These are phyloP conservation scores for Charadrius vociferus DNA, from an alignment of 2,113 vertebrate species.

Conservation along the genomic window DNA sequence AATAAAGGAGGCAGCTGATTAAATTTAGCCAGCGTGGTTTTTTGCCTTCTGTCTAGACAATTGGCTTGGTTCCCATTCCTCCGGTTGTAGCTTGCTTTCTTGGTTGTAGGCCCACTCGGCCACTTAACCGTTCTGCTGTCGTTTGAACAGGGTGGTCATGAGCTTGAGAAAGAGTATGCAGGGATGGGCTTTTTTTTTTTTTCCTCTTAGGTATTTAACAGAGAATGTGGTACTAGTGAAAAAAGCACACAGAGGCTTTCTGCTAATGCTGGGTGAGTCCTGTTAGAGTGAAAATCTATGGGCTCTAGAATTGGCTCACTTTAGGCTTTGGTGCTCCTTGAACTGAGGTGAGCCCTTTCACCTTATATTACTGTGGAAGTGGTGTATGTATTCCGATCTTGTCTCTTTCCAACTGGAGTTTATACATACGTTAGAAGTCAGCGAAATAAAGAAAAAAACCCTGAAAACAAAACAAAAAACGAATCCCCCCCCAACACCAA, in stretches of 20 bases:
- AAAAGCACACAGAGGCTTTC: not conserved
- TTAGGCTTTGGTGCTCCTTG: not conserved
- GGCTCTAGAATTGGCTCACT: not conserved
- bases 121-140: slow-evolving; percentile 13
- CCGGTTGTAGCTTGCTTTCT: not conserved
- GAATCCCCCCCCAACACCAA: not conserved
- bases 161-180: not conserved
- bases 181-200: not conserved
- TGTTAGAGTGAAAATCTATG: not conserved
- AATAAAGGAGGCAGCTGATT: slow-evolving; percentile 63
- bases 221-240: not conserved
- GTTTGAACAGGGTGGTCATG: not conserved
- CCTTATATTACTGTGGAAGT: not conserved
- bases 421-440: not conserved
- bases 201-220: not conserved
- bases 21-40: slow-evolving; percentile 50
- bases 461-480: not conserved
- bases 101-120: slow-evolving; percentile 33
- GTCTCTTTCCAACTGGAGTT: not conserved
- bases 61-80: slow-evolving; percentile 25
- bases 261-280: not conserved
- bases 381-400: not conserved
- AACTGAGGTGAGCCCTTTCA: not conserved
- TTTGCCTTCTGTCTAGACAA: slow-evolving; percentile 66
- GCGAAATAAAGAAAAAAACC: not conserved